Conservation (phyloP, 2,797 vertebrate species). For the Gobionotothen gibberifrons region DNA sequence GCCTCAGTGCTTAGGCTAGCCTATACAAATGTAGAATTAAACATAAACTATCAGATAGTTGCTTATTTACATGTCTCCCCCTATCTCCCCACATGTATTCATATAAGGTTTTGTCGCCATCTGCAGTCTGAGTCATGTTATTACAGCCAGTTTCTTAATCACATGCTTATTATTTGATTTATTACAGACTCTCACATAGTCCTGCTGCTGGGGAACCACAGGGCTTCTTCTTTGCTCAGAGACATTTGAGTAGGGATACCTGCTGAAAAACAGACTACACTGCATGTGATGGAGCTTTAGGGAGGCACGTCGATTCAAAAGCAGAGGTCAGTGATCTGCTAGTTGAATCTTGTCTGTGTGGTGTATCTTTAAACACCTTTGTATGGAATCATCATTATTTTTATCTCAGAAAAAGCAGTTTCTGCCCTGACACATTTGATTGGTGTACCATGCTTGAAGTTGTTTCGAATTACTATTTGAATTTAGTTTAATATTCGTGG, state of each 20-base stretch:
- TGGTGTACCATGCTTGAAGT: neutral
- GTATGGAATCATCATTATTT: neutral
- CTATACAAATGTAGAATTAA: neutral
- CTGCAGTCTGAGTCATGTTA: slow-evolving; percentile 12
- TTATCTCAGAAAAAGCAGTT: neutral
- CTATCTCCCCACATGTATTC: too few species aligned
- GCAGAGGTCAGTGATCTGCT: neutral
- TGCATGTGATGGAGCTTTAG: neutral
- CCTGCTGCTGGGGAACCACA: neutral
- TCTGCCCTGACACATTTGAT: neutral
- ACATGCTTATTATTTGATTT: neutral
- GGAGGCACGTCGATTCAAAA: neutral
- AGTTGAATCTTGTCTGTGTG: neutral
- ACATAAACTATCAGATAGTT: neutral
- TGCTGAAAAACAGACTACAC: neutral
- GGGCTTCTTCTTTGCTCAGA: neutral
- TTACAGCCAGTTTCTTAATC: slow-evolving; percentile 13
- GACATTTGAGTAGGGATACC: neutral
- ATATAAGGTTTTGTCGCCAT: slow-evolving; percentile 32
- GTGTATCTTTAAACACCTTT: neutral
- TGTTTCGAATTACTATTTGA: neutral
- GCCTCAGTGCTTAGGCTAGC: neutral
- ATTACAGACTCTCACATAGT: neutral
- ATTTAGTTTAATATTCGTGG: neutral
- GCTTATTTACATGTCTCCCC: neutral